A percentile compares a stretch with the other conserved stretches of the same genome.
Evolutionary conservation across 2,113 vertebrate genomes (phyloP).

Genomic region (Cryptomyrus ogoouensis): DNA sequence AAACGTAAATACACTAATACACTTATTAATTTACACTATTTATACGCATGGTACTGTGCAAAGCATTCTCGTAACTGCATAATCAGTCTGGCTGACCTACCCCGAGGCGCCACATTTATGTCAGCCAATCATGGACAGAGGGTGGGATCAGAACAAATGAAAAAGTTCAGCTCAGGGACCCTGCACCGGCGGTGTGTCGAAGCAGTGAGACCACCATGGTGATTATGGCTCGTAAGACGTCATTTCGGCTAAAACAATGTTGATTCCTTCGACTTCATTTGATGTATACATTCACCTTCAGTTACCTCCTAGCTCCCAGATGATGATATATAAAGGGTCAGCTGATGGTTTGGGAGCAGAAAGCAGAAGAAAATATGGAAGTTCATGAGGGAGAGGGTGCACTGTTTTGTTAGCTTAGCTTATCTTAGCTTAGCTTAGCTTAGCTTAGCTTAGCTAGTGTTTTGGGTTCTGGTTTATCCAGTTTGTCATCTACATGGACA

Average conservation of each 20-base stretch:
- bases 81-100: neutral
- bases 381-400: neutral
- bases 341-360: neutral
- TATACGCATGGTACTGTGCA: neutral
- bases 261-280: neutral
- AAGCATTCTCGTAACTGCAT: neutral
- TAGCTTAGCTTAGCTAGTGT: neutral
- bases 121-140: neutral
- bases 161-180: no score
- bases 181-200: no score
- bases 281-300: neutral
- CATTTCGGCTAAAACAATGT: neutral
- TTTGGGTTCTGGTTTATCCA: neutral
- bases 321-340: neutral
- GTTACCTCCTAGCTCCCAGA: neutral
- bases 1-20: neutral
- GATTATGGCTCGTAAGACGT: no score
- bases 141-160: neutral
- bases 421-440: neutral
- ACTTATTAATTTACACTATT: neutral
- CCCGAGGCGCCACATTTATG: neutral
- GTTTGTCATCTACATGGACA: neutral
- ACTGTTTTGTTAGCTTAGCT: neutral
- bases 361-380: neutral
- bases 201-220: neutral